These are phyloP conservation scores for Apis florea DNA, from an alignment of 1,140 invertebrate genomes.

Conservation along the genomic window DNA sequence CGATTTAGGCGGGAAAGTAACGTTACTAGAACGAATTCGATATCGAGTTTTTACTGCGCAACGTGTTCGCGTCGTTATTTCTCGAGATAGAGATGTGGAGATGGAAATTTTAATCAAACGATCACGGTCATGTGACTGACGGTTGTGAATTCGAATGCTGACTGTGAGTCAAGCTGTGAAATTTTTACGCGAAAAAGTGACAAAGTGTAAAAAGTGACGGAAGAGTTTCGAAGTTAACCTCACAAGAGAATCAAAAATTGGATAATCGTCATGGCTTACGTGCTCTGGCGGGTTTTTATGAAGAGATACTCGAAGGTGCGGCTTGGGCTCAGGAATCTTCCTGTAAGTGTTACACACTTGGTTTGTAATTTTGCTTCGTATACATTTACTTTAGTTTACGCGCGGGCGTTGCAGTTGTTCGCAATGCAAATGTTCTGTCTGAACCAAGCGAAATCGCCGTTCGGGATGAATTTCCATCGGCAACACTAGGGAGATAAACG, in stretches of 20 bases:
- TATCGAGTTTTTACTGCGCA: constrained; percentile 1
- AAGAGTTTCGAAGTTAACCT: constrained; percentile 1
- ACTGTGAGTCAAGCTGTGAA: not conserved
- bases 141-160: not conserved
- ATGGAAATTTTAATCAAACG: constrained; percentile 14
- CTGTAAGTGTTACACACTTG: constrained; percentile 70
- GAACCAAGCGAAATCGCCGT: not conserved
- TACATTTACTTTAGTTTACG: constrained; percentile 10
- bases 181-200: not conserved
- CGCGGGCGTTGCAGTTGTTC: constrained; percentile 2
- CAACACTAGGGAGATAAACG: not conserved
- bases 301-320: constrained; percentile 80
- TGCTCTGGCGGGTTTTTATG: constrained; percentile 80
- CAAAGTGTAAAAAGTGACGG: not conserved
- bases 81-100: constrained; percentile 33
- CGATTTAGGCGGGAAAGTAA: not conserved
- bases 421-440: constrained; percentile 15
- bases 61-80: not conserved
- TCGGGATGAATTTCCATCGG: not conserved
- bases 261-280: constrained; percentile 78
- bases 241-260: not conserved
- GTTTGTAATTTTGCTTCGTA: constrained; percentile 44
- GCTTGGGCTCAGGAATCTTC: constrained; percentile 77
- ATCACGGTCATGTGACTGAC: not conserved
- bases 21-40: not conserved